Conservation (phyloP, 2,113 vertebrate species). For the Probosciger aterrimus region DNA sequence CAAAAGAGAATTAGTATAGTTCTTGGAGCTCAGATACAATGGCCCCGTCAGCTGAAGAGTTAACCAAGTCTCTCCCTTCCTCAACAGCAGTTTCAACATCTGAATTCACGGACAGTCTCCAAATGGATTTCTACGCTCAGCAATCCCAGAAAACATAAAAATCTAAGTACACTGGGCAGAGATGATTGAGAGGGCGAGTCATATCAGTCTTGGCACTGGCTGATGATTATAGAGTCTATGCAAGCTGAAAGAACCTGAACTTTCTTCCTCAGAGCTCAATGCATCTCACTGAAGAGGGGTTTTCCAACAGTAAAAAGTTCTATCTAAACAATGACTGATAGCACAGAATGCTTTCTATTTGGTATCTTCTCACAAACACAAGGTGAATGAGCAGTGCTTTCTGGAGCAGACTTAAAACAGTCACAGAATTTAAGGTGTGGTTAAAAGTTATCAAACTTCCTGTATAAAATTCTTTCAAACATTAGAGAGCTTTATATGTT, state of each 20-base stretch:
- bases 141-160: neutral
- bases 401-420: neutral
- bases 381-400: neutral
- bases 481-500: neutral
- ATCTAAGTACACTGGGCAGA: neutral
- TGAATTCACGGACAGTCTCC: neutral
- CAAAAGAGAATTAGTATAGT: neutral
- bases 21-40: neutral
- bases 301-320: neutral
- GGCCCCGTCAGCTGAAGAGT: neutral
- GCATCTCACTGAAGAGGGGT: neutral
- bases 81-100: neutral
- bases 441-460: neutral
- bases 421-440: neutral
- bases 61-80: neutral
- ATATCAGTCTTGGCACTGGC: rapidly evolving
- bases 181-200: neutral
- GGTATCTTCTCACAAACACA: neutral
- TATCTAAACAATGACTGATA: neutral
- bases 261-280: neutral
- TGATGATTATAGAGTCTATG: neutral
- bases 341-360: neutral
- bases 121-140: neutral
- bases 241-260: neutral
- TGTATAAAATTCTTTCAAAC: neutral